Conservation (phyloP, 2,113 vertebrate genomes). For the Tichodroma muraria region DNA sequence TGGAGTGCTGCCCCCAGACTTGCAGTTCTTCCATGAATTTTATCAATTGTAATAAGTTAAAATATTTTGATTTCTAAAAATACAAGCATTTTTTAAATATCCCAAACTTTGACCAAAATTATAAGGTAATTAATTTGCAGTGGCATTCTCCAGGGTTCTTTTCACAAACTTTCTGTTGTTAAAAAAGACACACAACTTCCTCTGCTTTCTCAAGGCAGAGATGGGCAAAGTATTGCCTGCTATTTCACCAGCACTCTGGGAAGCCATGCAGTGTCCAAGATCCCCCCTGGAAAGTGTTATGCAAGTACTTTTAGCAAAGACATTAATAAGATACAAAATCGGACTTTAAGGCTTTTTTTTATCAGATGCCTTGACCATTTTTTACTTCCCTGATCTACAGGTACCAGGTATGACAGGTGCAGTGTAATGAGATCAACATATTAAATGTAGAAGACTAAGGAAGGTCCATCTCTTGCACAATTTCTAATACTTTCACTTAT, state of each 20-base stretch:
- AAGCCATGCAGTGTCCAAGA: not conserved
- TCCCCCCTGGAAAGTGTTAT: not conserved
- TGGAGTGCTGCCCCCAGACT: not conserved
- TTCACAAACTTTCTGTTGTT: not conserved
- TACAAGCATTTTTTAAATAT: not conserved
- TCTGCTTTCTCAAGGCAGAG: not conserved
- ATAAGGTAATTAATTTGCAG: not conserved
- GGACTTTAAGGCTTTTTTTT: not conserved
- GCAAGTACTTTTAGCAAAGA: not conserved
- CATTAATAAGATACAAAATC: not conserved
- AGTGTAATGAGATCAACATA: not conserved
- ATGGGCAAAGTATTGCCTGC: not conserved
- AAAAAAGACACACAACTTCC: not conserved
- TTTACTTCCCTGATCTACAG: not conserved
- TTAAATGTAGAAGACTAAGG: not conserved
- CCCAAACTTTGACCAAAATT: not conserved
- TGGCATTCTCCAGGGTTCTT: not conserved
- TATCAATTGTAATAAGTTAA: not conserved
- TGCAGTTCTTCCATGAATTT: not conserved
- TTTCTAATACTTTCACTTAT: constrained; percentile 19
- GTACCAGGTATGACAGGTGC: not conserved
- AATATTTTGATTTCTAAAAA: not conserved
- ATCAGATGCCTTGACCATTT: not conserved
- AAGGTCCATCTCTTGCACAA: not conserved
- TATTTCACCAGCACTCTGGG: not conserved